Evolutionary conservation across 2,797 vertebrate genomes (phyloP).

Genomic region (Bradypodion pumilum): DNA sequence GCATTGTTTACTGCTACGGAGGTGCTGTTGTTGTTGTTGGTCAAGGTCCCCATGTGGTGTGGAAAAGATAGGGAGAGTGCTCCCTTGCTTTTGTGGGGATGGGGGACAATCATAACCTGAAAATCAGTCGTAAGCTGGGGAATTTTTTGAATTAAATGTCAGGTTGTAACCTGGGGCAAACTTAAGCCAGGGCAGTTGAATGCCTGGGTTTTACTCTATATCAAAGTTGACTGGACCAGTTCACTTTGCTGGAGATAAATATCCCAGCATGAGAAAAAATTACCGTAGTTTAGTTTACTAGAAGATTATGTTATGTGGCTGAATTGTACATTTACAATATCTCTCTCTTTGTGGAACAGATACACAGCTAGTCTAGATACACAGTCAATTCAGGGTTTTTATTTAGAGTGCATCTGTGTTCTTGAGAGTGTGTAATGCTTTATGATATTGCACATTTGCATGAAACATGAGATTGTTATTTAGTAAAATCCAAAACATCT

Average conservation of each 20-base stretch:
- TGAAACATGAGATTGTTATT: neutral
- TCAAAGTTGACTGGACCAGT: neutral
- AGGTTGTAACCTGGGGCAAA: too few relatives aligned
- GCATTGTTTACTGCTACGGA: too few relatives aligned
- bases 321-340: neutral
- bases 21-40: too few relatives aligned
- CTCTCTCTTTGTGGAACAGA: neutral
- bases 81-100: too few relatives aligned
- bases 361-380: neutral
- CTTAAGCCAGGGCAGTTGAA: too few relatives aligned
- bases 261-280: neutral
- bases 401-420: neutral
- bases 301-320: too few relatives aligned
- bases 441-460: neutral
- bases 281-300: neutral
- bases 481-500: slow-evolving; percentile 1
- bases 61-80: too few relatives aligned
- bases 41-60: too few relatives aligned
- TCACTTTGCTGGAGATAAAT: neutral
- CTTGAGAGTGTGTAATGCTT: neutral
- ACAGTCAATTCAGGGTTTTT: neutral
- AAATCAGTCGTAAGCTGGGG: too few relatives aligned
- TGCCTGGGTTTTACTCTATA: too few relatives aligned
- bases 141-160: too few relatives aligned
- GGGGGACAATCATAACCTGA: too few relatives aligned